Base-by-base conservation (phyloP, 2,888 invertebrate species). In the Eupithecia centaureata region DNA sequence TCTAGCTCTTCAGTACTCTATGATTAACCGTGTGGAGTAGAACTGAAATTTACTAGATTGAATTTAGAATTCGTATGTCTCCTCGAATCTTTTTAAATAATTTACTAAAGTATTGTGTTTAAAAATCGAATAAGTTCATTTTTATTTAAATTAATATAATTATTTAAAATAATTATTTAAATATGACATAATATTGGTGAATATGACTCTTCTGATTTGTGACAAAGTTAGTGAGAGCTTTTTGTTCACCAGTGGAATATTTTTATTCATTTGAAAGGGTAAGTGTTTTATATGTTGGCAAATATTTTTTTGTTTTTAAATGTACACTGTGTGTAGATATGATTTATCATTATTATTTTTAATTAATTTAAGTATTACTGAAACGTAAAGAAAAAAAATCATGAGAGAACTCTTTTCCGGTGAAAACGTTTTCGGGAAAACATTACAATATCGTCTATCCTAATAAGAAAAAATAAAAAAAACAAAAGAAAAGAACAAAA, bases 1-100 rank as follows among this genome's bases (percentile, higher is more conserved):
- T 84, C 79, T 80, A 68, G 57, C 13, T 32, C 1, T 80, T 82
- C 76, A 76, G 75, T 79, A 54, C 63, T 82, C 83, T 82, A 76
- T 80, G 79, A 63, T 65, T 35, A 66, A 51, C 71, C 73, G 79
- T 76, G 68, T 71, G 65, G 74, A 47, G 69, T 57, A 67, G 71
- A 75, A 66, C 76, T 75, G 67, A 71, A 67, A 33, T 61, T 10
- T 18, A 38, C 42, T 22, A 54, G 1, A 32, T 30, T 79, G 73
- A 69, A 8, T 15, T 56, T 47, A 15, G 25, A 56, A 57, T 7
- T 27, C 28, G 25, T 28, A 51, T 27, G 5, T n/a, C n/a, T 38
- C 22, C 47, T 47, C 22, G 47, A 1, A n/a, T n/a, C 10, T 12
- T 18, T 51, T n/a, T n/a, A n/a, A n/a, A n/a, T 51, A 51, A 22